Base-by-base conservation (phyloP, 2,797 vertebrate genomes). In the Thamnophis elegans region DNA sequence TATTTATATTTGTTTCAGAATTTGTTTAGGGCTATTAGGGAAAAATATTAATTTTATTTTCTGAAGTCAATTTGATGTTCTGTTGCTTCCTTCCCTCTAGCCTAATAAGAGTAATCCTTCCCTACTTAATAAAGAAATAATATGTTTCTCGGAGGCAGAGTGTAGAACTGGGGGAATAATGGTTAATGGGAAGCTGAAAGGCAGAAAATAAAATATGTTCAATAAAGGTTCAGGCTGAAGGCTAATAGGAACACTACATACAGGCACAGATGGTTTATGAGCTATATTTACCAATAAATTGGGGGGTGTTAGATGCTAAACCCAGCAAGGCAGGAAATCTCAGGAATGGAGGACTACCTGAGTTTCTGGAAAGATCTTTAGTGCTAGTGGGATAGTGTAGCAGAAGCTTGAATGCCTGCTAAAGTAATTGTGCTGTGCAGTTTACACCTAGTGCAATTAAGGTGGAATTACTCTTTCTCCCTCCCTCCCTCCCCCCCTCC, bases 231-330 rank as follows among this genome's bases (percentile, higher is more conserved):
- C 55, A 90, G 82, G 85, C 65, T 93, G 14, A 86, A 73, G 55
- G 42, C 56, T 93, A 88, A 92, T 90, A 94, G 20, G 54, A 93
- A 91, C 55, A 68, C 22, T 89, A 18, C 25, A 86, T 94, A 93
- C 47, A 92, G 16, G 11, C 73, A 20, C 92, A 94, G 93, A 94
- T 92, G 68, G 85, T 60, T 96, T 90, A 28, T 87, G 91, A 87
- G 51, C 56, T 92, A n/a, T 60, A 90, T 93, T 94, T 95, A 93
- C 93, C 94, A 94, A 93, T 87, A 25, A 94, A 92, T 93, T 94
- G 42, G 20, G 56, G 92, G 73, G 25, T 47, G 73, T 20, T 47
- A 82, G 9, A 82, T 25, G 36, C 20, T 42, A 78, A 42, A 42
- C 8, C 9, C 73, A 78, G 42, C 73, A 82, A 82, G 42, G 22